Evolutionary conservation across 2,113 vertebrate genomes (phyloP), one percentile per base, ranked within the genome.

Genomic region (Diphyllodes magnificus): DNA sequence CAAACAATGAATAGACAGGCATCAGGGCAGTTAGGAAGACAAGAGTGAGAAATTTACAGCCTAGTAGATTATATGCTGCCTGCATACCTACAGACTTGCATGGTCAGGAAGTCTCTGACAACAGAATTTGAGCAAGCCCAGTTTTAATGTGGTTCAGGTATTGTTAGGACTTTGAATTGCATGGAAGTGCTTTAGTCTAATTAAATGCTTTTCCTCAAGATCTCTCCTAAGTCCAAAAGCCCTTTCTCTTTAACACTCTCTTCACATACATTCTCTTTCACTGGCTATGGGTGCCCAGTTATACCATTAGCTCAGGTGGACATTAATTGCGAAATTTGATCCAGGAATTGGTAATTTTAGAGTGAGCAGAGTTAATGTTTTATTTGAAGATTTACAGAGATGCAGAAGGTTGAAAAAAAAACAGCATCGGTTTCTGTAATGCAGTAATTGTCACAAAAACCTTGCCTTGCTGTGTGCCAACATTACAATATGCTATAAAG

Each of bases 261-360:
- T 66, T 11, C 20, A 53, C 9, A 18, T 7, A 51, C 39, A 56
- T 24, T 63, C 39, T 57, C 15, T 53, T 45, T 49, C 20, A 61
- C 51, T 59, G 20, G 18, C 56, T 40, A 5, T 1, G 3, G 90
- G 40, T 83, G 27, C 54, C 53, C 65, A 53, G 81, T 65, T 47
- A 88, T 93, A 97, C 97, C 16, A 95, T 97, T 40, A 98, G 95
- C 28, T 98, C 97, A 76, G 97, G 97, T 17, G 97, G 98, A 86
- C 98, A 98, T 98, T 61, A 97, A 86, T 70, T 98, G 96, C 80
- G 98, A 98, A 4, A 97, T 98, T 24, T 96, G 77, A 51, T 98
- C 97, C 86, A 98, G 85, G 5, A 97, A 97, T 19, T 97, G 82
- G 93, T 25, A 97, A 92, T 14, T 97, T 96, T 76, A 95, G 82